Evolutionary conservation across 2,797 vertebrate genomes (phyloP).

Genomic region (Gadopsis marmoratus): DNA sequence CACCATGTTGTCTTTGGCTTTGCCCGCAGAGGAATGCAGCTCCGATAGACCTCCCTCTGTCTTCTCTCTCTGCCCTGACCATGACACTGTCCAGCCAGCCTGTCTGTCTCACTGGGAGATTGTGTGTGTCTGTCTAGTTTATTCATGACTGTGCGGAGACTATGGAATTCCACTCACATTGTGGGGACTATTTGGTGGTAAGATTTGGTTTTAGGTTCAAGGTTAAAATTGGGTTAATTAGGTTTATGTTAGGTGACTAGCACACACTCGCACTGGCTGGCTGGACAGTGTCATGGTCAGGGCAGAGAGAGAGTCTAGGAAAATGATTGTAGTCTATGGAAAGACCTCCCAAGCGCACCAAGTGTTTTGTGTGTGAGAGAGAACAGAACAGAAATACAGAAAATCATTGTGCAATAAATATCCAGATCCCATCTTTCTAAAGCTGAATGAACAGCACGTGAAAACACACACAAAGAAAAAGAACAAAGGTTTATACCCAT

Average conservation of each 20-base stretch:
- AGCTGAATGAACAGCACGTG: slow-evolving; percentile 1
- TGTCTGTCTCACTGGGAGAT: slow-evolving; percentile 1
- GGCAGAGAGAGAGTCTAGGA: not conserved
- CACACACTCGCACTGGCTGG: no score
- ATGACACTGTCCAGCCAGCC: slow-evolving; percentile 43
- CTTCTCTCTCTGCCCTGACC: slow-evolving; percentile 21
- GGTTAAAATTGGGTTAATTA: not conserved
- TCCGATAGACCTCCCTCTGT: slow-evolving; percentile 50
- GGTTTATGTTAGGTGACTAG: not conserved
- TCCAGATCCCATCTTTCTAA: not conserved
- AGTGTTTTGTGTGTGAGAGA: not conserved
- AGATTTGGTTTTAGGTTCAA: not conserved
- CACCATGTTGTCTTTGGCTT: slow-evolving; percentile 50
- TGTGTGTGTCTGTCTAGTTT: not conserved
- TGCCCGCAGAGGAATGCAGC: slow-evolving; percentile 51
- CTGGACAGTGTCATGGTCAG: no score
- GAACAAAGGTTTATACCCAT: not conserved
- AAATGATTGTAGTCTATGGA: not conserved
- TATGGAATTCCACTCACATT: not conserved
- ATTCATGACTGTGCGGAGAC: not conserved
- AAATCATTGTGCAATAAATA: slow-evolving; percentile 4
- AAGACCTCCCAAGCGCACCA: not conserved
- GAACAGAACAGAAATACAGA: slow-evolving; percentile 19
- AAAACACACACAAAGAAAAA: slow-evolving; percentile 16
- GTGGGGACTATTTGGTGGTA: not conserved